Evolutionary conservation across 2,797 vertebrate genomes (phyloP), one percentile per base, ranked within the genome.

Genomic region (Anguilla pacifica): DNA sequence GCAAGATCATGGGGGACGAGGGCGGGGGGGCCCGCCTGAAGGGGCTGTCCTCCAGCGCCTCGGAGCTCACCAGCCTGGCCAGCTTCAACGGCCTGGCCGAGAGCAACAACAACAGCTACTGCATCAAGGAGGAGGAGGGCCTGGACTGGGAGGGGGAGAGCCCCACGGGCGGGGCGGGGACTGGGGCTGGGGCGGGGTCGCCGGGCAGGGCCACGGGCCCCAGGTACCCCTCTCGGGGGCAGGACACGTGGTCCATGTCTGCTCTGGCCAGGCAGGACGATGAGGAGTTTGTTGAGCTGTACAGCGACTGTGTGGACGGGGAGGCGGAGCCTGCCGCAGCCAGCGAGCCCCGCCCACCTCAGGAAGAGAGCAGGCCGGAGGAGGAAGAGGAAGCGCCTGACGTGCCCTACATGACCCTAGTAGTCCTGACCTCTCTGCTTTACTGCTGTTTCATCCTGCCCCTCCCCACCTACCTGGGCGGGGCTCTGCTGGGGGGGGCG

Each of bases 1-100:
- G 97, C 92, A 99, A 99, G 92, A 98, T 99, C 49, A 99, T 99
- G 83, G 98, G 98, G 46, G 98, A 99, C 70, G 98, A 99, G 94
- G 94, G 96, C 31, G 90, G 95, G 74, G 93, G 95, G 91, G 96
- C 97, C 93, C 95, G 98, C 89, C 96, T 97, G 89, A 99, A 98
- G 95, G 94, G 93, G 91, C 97, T 98, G 91, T 98, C 98, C 89
- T 96, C 97, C 92, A 99, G 98, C 93, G 97, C 97, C 92, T 96
- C 97, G 81, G 99, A 99, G 92, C 98, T 98, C 90, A 97, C 96
- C 86, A 97, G 89, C 89, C 92, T 98, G 90, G 92, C 95, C 79
- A 95, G 96, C 55, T 91, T 98, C 88, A 93, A 97, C 22, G 97
- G 96, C 91, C 95, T 96, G 89, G 93, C 96, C 92, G 98, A 98